Conservation (phyloP, 2,113 vertebrate genomes). For the Corydoras maculifer region DNA sequence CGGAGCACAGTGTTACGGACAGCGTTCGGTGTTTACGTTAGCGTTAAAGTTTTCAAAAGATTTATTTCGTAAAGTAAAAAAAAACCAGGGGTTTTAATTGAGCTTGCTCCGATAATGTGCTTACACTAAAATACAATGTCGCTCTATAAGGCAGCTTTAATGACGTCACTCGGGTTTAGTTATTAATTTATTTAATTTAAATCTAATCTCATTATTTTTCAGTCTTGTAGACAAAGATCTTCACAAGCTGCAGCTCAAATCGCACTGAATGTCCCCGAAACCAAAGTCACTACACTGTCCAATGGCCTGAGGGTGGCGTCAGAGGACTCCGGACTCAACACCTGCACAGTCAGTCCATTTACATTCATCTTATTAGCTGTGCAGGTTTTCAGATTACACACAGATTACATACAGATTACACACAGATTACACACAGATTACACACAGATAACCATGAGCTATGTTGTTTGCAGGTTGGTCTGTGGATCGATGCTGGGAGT, state of each 20-base stretch:
- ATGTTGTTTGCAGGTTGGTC: constrained; percentile 74
- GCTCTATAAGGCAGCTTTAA: too few species aligned
- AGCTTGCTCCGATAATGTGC: too few species aligned
- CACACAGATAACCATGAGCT: too few species aligned
- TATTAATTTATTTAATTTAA: background rate
- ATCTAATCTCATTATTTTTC: constrained; percentile 1
- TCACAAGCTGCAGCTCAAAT: constrained; percentile 72
- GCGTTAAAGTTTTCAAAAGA: too few species aligned
- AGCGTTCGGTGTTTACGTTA: too few species aligned
- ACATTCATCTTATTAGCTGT: too few species aligned
- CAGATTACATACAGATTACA: too few species aligned
- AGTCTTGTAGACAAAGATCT: constrained; percentile 57
- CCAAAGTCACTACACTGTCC: constrained; percentile 78
- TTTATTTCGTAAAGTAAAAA: too few species aligned
- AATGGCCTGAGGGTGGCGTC: constrained; percentile 91
- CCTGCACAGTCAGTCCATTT: constrained; percentile 75
- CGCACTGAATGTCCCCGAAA: constrained; percentile 87
- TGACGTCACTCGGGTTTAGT: background rate
- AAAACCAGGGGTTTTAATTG: background rate
- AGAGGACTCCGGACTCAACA: constrained; percentile 87
- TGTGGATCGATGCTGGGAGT: constrained; percentile 98
- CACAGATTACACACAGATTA: too few species aligned
- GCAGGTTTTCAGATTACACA: too few species aligned
- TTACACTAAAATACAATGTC: too few species aligned
- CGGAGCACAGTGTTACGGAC: too few species aligned